Evolutionary conservation across 2,113 vertebrate genomes (phyloP).

Genomic region (Crotalus viridis): DNA sequence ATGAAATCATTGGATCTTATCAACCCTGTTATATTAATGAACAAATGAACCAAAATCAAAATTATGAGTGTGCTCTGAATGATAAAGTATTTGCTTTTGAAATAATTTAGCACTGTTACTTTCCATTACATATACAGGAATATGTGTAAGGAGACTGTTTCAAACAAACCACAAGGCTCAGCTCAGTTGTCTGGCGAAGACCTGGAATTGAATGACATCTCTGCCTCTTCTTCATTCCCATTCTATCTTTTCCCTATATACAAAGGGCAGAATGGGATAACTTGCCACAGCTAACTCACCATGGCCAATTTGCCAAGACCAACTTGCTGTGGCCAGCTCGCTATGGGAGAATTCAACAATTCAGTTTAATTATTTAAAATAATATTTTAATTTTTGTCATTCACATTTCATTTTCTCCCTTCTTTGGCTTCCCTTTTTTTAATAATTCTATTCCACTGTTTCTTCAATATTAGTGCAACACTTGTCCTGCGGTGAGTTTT

Average conservation of each 20-base stretch:
- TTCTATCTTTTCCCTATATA: background rate
- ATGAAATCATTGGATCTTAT: background rate
- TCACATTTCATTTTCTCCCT: background rate
- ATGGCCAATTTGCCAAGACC: background rate
- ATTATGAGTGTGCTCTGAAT: background rate
- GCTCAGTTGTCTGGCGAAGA: background rate
- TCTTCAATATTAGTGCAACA: background rate
- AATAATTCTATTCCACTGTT: background rate
- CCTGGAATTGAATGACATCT: background rate
- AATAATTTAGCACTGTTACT: background rate
- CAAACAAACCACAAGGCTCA: background rate
- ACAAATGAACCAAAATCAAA: background rate
- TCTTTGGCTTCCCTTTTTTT: background rate
- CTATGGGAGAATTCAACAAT: background rate
- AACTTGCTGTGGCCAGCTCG: no score
- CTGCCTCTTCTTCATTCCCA: background rate
- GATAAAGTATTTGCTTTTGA: background rate
- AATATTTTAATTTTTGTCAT: background rate
- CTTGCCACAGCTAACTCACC: background rate
- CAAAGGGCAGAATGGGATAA: background rate
- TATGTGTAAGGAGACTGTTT: background rate
- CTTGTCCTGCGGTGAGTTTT: background rate
- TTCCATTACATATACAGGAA: background rate
- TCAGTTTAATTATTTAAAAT: background rate
- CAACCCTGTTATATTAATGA: background rate